These are phyloP conservation scores for Nansenia antarctica DNA, from an alignment of 2,113 vertebrate species.

Conservation along the genomic window DNA sequence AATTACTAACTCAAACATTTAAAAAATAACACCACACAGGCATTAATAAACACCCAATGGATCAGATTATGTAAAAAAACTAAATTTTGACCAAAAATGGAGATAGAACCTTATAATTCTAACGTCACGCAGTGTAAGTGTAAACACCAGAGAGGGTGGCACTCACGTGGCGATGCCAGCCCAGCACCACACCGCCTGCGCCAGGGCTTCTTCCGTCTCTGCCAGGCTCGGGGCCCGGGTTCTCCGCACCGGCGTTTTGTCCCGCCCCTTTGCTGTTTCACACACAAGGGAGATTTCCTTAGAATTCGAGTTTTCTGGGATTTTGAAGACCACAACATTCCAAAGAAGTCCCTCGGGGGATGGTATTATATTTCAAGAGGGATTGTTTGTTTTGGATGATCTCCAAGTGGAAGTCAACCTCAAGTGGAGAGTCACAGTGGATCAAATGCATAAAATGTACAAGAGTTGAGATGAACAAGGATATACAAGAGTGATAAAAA, in stretches of 20 bases:
- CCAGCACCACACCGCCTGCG: constrained; percentile 88
- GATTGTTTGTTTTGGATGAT: constrained; percentile 11
- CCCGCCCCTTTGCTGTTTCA: constrained; percentile 62
- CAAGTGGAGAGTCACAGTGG: background rate
- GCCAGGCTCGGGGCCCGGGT: constrained; percentile 70
- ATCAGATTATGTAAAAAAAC: background rate
- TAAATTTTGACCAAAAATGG: too few species aligned
- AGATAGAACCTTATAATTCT: too few species aligned
- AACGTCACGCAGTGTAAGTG: too few species aligned
- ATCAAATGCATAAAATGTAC: background rate
- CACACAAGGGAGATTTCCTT: constrained; percentile 5
- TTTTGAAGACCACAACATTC: background rate
- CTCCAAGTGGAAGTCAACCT: background rate
- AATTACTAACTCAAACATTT: background rate
- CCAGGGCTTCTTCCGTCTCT: constrained; percentile 83
- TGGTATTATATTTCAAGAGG: background rate
- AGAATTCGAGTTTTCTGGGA: background rate
- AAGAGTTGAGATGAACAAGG: background rate
- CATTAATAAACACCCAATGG: background rate
- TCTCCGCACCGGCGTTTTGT: constrained; percentile 3
- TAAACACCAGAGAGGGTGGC: fast-evolving
- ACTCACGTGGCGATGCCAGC: constrained; percentile 84
- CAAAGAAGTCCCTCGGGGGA: background rate
- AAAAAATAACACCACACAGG: background rate
- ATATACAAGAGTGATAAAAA: background rate